phyloP scores from a whole-genome alignment of 2,888 invertebrate species.

The Physocephala rufipes region DNA sequence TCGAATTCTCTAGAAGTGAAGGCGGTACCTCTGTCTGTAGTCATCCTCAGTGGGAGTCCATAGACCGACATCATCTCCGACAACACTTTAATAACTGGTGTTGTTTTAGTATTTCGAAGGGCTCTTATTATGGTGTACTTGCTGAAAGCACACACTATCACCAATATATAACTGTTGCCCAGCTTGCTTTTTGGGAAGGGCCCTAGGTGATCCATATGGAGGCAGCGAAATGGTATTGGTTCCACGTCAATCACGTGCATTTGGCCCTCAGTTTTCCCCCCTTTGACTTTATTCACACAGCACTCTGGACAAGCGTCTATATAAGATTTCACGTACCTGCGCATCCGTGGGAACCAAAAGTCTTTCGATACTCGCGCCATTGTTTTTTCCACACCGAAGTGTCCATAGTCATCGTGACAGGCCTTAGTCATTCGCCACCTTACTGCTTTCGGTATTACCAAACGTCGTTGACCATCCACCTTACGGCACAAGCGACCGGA shows the following conservation, averaged over 20 bases:
- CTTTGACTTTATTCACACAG: slow-evolving; percentile 34
- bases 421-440: slow-evolving; percentile 40
- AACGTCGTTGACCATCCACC: neutral
- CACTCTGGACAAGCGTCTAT: slow-evolving; percentile 39
- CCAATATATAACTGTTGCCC: slow-evolving; percentile 39
- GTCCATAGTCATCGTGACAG: slow-evolving; percentile 42
- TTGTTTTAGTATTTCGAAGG: slow-evolving; percentile 40
- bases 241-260: slow-evolving; percentile 12
- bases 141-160: slow-evolving; percentile 39
- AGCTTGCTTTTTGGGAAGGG: slow-evolving; percentile 37
- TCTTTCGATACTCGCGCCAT: slow-evolving; percentile 30
- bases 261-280: slow-evolving; percentile 32
- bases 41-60: slow-evolving; percentile 47
- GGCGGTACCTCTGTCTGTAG: slow-evolving; percentile 47
- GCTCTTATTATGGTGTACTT: slow-evolving; percentile 43
- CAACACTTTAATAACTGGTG: slow-evolving; percentile 38
- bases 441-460: slow-evolving; percentile 39
- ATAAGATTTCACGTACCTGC: slow-evolving; percentile 37
- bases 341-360: slow-evolving; percentile 42
- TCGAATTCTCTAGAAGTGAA: slow-evolving; percentile 45
- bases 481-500: slow-evolving; percentile 30
- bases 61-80: slow-evolving; percentile 44
- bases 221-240: slow-evolving; percentile 29
- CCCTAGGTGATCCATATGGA: slow-evolving; percentile 38
- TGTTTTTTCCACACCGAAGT: slow-evolving; percentile 42